Percentiles rank a stretch among this genome's conserved stretches.
phyloP scores from a whole-genome alignment of 2,888 invertebrate species.

The Agrotis segetum region DNA sequence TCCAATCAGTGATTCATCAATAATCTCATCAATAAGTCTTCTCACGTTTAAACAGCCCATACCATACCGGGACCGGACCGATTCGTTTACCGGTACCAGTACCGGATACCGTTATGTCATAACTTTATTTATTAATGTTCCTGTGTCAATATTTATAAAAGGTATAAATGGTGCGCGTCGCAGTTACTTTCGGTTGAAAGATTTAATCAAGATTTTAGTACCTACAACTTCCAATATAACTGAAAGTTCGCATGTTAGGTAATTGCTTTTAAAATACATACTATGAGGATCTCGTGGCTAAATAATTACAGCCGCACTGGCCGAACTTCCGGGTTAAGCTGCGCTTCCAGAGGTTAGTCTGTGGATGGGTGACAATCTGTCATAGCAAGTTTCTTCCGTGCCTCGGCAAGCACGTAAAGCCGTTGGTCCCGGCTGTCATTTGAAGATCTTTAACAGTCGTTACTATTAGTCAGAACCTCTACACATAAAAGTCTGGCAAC shows the following conservation, averaged over 20 bases:
- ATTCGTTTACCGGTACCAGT: slow-evolving; percentile 44
- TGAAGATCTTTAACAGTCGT: too few relatives aligned
- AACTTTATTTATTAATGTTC: slow-evolving; percentile 28
- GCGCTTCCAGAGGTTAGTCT: too few relatives aligned
- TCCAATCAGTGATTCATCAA: slow-evolving; percentile 10
- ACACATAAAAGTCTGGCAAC: too few relatives aligned
- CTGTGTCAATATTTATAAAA: slow-evolving; percentile 28
- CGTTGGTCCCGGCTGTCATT: too few relatives aligned
- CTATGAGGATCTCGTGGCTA: too few relatives aligned
- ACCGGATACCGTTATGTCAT: slow-evolving; percentile 43
- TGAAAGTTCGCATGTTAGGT: neutral
- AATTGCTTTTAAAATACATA: too few relatives aligned
- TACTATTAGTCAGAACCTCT: too few relatives aligned
- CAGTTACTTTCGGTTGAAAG: neutral
- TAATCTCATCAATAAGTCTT: slow-evolving; percentile 26
- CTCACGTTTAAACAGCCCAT: slow-evolving; percentile 39
- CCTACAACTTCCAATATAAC: neutral
- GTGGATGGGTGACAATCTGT: too few relatives aligned
- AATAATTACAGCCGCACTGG: too few relatives aligned
- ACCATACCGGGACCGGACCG: slow-evolving; percentile 22
- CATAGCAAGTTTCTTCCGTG: too few relatives aligned
- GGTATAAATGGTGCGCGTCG: neutral
- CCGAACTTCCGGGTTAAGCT: too few relatives aligned
- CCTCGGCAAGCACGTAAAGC: too few relatives aligned
- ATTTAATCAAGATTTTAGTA: neutral